Percentiles rank a stretch among this genome's conserved stretches.
These are phyloP conservation scores for Thunnus albacares DNA, from an alignment of 2,797 vertebrate genomes.

Conservation along the genomic window DNA sequence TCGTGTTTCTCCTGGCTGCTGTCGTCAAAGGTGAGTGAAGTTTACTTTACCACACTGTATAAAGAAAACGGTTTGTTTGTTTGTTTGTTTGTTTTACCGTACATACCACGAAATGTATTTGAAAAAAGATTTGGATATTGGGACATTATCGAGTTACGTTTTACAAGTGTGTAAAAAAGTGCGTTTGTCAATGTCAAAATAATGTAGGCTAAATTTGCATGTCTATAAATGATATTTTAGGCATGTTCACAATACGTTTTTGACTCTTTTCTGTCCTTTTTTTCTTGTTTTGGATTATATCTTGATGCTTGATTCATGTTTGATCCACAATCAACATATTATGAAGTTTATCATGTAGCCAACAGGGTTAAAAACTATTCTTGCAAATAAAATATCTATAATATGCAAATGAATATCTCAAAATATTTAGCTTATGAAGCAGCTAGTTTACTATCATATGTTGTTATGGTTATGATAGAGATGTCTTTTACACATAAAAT, in stretches of 20 bases:
- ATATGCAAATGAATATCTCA: background rate
- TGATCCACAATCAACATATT: background rate
- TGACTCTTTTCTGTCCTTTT: background rate
- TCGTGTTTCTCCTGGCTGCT: constrained; percentile 47
- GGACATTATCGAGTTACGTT: no score
- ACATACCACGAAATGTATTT: background rate
- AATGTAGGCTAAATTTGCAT: no score
- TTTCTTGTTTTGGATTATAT: background rate
- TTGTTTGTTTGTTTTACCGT: background rate
- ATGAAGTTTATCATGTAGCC: no score
- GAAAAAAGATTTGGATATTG: background rate
- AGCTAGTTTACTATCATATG: background rate
- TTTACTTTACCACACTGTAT: constrained; percentile 16
- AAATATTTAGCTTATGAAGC: background rate
- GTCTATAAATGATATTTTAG: no score
- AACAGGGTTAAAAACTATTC: background rate
- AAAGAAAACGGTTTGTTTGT: no score
- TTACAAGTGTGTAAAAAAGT: no score
- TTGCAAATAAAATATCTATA: background rate
- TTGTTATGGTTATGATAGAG: background rate
- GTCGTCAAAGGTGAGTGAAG: constrained; percentile 61
- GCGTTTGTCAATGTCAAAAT: no score
- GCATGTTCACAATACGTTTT: background rate
- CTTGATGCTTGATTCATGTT: background rate
- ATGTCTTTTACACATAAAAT: background rate